Conservation (phyloP, 2,797 vertebrate species). For the Malurus splendens region DNA sequence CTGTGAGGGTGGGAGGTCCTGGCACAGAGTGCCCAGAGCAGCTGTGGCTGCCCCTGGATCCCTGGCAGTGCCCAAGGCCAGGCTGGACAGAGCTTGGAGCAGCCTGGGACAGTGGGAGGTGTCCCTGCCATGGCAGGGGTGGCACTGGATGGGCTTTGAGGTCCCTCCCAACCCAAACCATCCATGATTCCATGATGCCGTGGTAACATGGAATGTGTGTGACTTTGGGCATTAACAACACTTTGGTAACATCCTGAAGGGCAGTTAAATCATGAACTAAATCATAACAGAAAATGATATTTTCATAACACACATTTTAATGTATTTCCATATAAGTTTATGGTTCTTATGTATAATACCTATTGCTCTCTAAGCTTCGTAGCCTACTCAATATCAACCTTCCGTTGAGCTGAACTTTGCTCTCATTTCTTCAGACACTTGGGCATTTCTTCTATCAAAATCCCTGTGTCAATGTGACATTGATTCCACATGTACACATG, state of each 20-base stretch:
- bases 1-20: not conserved
- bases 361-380: not conserved
- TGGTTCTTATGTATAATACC: not conserved
- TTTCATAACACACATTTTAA: not conserved
- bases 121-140: not conserved
- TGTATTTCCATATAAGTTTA: too few species aligned
- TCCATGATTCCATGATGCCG: accelerated
- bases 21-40: not conserved
- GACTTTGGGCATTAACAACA: not conserved
- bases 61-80: not conserved
- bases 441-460: not conserved
- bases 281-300: not conserved
- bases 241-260: not conserved
- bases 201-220: not conserved
- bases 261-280: not conserved
- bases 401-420: not conserved
- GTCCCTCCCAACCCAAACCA: not conserved
- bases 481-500: not conserved
- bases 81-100: accelerated
- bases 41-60: not conserved
- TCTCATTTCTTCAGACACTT: not conserved
- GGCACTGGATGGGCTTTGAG: accelerated
- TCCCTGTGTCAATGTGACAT: not conserved
- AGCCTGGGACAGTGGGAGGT: not conserved
- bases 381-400: not conserved